A percentile compares a stretch with the other conserved stretches of the same genome.
Evolutionary conservation across 2,888 invertebrate genomes (phyloP).

Genomic region (Phytoseiulus persimilis): DNA sequence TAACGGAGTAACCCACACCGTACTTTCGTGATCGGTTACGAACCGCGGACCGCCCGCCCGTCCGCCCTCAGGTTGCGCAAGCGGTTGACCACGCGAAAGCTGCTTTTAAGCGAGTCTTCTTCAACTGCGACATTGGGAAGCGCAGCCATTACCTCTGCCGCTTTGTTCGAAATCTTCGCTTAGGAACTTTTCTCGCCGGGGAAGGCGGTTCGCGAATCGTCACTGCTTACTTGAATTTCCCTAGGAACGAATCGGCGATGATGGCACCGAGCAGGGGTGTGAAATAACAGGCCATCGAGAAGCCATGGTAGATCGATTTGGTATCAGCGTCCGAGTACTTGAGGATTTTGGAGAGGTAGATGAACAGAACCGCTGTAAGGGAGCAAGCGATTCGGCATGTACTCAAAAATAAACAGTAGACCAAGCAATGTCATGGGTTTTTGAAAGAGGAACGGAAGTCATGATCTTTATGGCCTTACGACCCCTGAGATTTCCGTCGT

Average conservation of each 20-base stretch:
- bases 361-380: conserved; percentile 72
- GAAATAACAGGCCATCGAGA: conserved; percentile 79
- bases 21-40: background rate
- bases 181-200: no score
- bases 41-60: background rate
- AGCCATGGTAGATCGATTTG: conserved; percentile 78
- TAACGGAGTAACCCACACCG: background rate
- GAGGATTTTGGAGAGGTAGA: conserved; percentile 75
- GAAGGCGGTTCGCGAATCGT: no score
- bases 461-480: background rate
- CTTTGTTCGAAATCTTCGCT: background rate
- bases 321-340: conserved; percentile 64
- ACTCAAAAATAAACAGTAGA: no score
- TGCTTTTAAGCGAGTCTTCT: background rate
- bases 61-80: background rate
- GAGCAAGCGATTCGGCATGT: no score
- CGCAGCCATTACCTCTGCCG: background rate
- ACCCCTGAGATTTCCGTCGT: background rate
- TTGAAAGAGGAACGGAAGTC: background rate
- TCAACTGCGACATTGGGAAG: background rate
- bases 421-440: background rate
- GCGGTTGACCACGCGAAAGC: background rate
- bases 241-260: conserved; percentile 81
- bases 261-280: conserved; percentile 83
- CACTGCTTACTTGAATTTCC: conserved; percentile 64